Evolutionary conservation across 1,140 invertebrate species (phyloP).

Genomic region (Drosophila eugracilis): DNA sequence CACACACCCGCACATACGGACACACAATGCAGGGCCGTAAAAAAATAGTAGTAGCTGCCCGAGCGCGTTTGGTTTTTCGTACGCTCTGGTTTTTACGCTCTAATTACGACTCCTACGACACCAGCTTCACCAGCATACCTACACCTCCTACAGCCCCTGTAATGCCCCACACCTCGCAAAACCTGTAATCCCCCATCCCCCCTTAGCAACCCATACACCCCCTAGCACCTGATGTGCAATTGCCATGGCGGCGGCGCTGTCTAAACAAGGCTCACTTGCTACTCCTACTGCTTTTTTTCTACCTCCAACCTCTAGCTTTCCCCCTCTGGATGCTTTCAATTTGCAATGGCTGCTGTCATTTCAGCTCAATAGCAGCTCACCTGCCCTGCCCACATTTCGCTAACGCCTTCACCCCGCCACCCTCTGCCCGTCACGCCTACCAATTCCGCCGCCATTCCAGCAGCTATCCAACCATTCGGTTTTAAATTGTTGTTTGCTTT

Average conservation of each 20-base stretch:
- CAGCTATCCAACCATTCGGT: not conserved
- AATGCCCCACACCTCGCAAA: not conserved
- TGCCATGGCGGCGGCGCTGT: constrained; percentile 77
- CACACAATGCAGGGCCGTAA: constrained; percentile 61
- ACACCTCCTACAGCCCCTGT: not conserved
- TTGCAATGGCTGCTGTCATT: constrained; percentile 80
- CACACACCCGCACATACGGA: constrained; percentile 1
- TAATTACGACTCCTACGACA: constrained; percentile 78
- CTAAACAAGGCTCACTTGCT: constrained; percentile 80
- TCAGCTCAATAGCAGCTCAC: constrained; percentile 74
- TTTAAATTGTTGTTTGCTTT: constrained; percentile 34
- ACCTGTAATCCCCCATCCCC: not conserved
- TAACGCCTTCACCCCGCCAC: not conserved
- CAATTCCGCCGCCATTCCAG: constrained; percentile 1
- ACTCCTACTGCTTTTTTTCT: not conserved
- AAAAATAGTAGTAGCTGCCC: constrained; percentile 76
- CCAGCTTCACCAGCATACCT: constrained; percentile 15
- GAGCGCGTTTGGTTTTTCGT: constrained; percentile 80
- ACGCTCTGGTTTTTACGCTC: constrained; percentile 83
- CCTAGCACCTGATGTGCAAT: constrained; percentile 64
- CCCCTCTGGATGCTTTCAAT: constrained; percentile 65
- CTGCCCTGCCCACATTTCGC: not conserved
- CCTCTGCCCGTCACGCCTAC: constrained; percentile 8
- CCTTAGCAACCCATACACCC: not conserved
- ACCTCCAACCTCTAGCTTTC: not conserved